Conservation (phyloP, 2,888 invertebrate species). For the Eupelmus urozonus region DNA sequence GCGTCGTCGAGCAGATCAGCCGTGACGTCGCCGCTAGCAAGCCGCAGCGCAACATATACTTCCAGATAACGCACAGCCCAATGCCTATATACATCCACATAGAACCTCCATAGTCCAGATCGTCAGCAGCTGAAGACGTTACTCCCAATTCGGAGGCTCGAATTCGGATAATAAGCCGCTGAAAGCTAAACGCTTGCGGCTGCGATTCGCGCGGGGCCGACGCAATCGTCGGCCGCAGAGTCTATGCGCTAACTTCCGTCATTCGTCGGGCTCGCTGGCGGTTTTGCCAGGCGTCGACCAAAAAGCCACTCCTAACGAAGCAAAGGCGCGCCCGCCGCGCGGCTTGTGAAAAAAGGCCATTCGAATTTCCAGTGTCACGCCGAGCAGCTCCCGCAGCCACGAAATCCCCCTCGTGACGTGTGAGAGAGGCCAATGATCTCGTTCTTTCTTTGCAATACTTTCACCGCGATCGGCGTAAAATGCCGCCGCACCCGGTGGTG, state of each 20-base stretch:
- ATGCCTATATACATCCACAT: no score
- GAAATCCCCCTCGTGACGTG: slow-evolving; percentile 32
- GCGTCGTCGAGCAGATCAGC: slow-evolving; percentile 30
- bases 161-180: background rate
- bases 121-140: background rate
- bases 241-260: slow-evolving; percentile 54
- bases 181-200: background rate
- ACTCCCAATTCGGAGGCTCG: no score
- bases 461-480: slow-evolving; percentile 17
- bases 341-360: slow-evolving; percentile 38
- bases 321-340: background rate
- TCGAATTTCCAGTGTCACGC: slow-evolving; percentile 55
- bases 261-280: slow-evolving; percentile 1
- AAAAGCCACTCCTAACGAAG: slow-evolving; percentile 17
- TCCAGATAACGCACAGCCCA: no score
- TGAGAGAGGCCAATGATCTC: slow-evolving; percentile 43
- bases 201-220: background rate
- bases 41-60: background rate
- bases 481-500: background rate
- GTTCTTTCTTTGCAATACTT: slow-evolving; percentile 23
- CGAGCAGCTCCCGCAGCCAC: slow-evolving; percentile 19
- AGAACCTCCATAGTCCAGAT: no score
- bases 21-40: slow-evolving; percentile 29
- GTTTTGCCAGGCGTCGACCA: slow-evolving; percentile 29
- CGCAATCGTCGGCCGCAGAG: background rate